phyloP scores from a whole-genome alignment of 1,140 invertebrate genomes.

The Drosophila sechellia region DNA sequence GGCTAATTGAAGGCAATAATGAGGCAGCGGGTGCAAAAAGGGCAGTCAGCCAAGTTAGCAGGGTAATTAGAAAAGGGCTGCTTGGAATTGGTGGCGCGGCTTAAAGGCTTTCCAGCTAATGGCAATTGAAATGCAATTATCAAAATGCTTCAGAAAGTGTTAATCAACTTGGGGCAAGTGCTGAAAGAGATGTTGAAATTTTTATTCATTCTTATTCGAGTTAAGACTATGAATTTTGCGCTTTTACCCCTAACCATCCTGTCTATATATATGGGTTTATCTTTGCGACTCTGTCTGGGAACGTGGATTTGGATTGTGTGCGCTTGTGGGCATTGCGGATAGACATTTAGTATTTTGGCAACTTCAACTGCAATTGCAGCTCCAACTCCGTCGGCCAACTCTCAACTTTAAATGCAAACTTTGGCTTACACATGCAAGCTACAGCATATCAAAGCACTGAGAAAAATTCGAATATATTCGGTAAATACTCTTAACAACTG shows the following conservation, averaged over 20 bases:
- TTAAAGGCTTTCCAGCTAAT: slow-evolving; percentile 43
- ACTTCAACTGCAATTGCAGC: slow-evolving; percentile 47
- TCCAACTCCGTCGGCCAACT: slow-evolving; percentile 18
- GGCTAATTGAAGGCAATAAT: slow-evolving; percentile 66
- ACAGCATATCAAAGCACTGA: slow-evolving; percentile 36
- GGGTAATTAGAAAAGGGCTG: slow-evolving; percentile 49
- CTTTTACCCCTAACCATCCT: background rate
- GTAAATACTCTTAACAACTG: too few relatives aligned
- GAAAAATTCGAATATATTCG: too few relatives aligned
- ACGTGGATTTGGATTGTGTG: slow-evolving; percentile 61
- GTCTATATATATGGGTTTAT: slow-evolving; percentile 5
- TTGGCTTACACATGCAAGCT: slow-evolving; percentile 42
- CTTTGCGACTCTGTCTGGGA: slow-evolving; percentile 11
- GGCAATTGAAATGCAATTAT: slow-evolving; percentile 70
- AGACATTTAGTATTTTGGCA: slow-evolving; percentile 79
- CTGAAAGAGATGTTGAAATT: slow-evolving; percentile 8
- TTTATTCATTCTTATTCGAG: slow-evolving; percentile 31
- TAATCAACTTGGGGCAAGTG: slow-evolving; percentile 30
- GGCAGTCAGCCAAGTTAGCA: slow-evolving; percentile 47
- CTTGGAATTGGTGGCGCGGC: background rate
- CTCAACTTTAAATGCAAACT: slow-evolving; percentile 39
- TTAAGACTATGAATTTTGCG: background rate
- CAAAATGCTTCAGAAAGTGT: slow-evolving; percentile 40
- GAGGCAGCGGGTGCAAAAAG: slow-evolving; percentile 41
- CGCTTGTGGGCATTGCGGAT: slow-evolving; percentile 72